phyloP scores from a whole-genome alignment of 1,140 invertebrate species.

The Cydia amplana region DNA sequence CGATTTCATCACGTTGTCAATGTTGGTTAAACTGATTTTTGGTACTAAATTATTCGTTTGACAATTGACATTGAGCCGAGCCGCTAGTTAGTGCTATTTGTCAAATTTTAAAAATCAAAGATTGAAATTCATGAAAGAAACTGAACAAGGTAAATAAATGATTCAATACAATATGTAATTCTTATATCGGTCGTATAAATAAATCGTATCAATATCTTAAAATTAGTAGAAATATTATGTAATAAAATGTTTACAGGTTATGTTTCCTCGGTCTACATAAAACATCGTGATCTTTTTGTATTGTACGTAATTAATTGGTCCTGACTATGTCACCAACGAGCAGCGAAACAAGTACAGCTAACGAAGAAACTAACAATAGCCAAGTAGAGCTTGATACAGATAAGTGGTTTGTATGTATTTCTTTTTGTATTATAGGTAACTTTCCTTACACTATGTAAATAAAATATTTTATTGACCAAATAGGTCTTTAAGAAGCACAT shows the following conservation, averaged over 20 bases:
- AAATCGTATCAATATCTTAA: background rate
- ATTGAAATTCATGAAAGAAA: background rate
- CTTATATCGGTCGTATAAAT: background rate
- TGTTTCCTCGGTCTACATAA: background rate
- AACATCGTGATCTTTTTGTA: background rate
- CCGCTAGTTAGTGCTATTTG: background rate
- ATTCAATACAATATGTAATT: background rate
- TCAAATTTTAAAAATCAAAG: conserved; percentile 6
- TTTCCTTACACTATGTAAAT: background rate
- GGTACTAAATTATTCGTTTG: background rate
- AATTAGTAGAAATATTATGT: conserved; percentile 10
- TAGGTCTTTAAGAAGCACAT: no score
- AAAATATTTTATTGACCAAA: background rate
- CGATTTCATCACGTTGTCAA: background rate
- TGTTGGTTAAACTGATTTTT: conserved; percentile 10
- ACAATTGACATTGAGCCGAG: background rate
- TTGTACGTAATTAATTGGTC: background rate
- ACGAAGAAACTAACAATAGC: background rate
- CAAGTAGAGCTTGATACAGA: background rate
- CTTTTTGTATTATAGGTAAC: background rate
- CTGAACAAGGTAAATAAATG: background rate
- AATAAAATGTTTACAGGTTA: conserved; percentile 24
- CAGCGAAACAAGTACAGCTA: background rate
- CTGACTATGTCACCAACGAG: background rate
- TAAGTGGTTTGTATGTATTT: conserved; percentile 20